Conservation (phyloP, 2,797 vertebrate genomes). For the Phataginus tetradactyla region DNA sequence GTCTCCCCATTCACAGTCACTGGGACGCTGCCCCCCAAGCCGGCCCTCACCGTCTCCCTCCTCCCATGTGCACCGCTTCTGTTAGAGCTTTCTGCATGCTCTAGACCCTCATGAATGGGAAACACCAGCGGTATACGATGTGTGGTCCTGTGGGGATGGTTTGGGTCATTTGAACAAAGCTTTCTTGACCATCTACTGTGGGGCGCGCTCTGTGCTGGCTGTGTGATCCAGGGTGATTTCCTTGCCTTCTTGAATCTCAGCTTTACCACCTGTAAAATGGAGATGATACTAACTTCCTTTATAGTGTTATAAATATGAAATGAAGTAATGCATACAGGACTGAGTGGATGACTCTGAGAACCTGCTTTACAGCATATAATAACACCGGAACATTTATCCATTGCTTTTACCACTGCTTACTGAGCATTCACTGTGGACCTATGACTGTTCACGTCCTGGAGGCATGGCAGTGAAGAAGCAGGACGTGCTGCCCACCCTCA, state of each 20-base stretch:
- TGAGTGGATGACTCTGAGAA: no score
- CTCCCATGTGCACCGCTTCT: neutral
- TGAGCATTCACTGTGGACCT: accelerated
- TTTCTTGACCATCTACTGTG: accelerated
- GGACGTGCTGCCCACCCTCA: accelerated
- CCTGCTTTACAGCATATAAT: accelerated
- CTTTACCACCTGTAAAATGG: neutral
- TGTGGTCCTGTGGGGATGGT: neutral
- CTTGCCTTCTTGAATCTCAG: neutral
- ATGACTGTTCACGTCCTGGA: accelerated
- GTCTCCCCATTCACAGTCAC: neutral
- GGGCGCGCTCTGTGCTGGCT: neutral
- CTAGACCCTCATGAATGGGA: neutral
- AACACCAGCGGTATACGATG: accelerated
- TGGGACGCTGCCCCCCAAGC: neutral
- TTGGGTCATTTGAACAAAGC: no score
- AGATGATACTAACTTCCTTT: neutral
- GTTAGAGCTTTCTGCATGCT: neutral
- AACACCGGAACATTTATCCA: no score
- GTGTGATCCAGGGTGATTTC: neutral
- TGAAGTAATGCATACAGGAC: neutral
- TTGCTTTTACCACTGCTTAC: neutral
- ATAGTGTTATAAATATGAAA: no score
- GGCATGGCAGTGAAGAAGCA: no score
- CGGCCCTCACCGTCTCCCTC: accelerated